Base-by-base conservation (phyloP, 2,888 invertebrate genomes). In the Trachelus troglodyta region DNA sequence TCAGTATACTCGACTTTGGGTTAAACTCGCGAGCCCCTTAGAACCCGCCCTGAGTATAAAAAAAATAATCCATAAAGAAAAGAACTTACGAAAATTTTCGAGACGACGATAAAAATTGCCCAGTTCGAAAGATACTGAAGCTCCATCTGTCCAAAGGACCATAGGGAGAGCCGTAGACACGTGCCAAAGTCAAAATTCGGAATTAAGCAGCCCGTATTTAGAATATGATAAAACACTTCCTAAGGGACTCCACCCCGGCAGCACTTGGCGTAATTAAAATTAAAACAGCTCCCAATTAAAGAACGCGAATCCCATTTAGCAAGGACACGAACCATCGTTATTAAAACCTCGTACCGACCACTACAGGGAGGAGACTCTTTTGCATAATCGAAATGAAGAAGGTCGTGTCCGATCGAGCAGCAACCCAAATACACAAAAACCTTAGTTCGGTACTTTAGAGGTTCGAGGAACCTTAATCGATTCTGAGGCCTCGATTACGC, bases 401-500 rank as follows among this genome's bases (percentile, higher is more conserved):
- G 56, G 56, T 9, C 56, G 23, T 23, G 9, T 9, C 56, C 15
- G 9, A 56, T 23, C 9, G 56, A 56, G 56, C 9, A 6, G 23
- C 23, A 23, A 2, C 2, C 23, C 23, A 56, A 9, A 56, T 23
- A 56, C 9, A 9, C 56, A 23, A 23, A 23, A 56, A 15, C 37
- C 37, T 37, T 15, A 37, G 23, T 23, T 23, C 15, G 15, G 1
- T 11, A 71, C 37, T 15, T 30, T 9, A 11, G 23, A 30, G 75
- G 77, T 77, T 75, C 77, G 71, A 23, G 75, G 75, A 77, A 77
- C 77, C 75, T 75, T 75, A 71, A 77, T 74, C 33, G 69, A 56
- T 34, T 34, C 75, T 40, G 75, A 77, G 77, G 71, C 77, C 75
- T 75, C 77, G 77, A 77, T 30, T 69, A 15, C 33, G 71, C 71